Percentiles rank a stretch among this genome's conserved stretches.
Evolutionary conservation across 2,113 vertebrate genomes (phyloP).

Genomic region (Cryptoleucopteryx plumbea): DNA sequence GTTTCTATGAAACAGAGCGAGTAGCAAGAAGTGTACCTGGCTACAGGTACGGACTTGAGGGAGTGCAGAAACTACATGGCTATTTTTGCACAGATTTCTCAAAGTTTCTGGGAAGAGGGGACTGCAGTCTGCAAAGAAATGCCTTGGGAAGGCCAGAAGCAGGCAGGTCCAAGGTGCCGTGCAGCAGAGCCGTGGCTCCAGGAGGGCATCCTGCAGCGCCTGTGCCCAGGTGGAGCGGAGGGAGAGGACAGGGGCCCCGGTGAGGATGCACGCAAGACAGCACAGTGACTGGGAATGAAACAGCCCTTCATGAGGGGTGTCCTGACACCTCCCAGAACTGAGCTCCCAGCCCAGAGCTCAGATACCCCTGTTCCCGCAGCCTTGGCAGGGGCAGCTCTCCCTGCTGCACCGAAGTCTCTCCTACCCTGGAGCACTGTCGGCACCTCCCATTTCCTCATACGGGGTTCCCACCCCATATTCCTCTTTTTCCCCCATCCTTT

Average conservation of each 20-base stretch:
- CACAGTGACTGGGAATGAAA: not conserved
- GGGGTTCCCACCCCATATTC: not conserved
- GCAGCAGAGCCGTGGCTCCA: not conserved
- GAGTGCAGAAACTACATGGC: not conserved
- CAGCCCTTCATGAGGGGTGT: not conserved
- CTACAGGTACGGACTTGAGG: not conserved
- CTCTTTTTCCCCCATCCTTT: not conserved
- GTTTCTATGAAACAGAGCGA: not conserved
- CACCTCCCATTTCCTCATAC: not conserved
- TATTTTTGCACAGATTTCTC: not conserved
- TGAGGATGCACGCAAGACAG: fast-evolving
- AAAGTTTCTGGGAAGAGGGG: not conserved
- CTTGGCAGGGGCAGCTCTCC: fast-evolving
- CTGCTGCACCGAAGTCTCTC: not conserved
- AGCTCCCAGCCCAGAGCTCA: not conserved
- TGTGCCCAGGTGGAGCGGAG: fast-evolving
- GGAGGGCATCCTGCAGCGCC: not conserved
- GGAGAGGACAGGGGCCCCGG: fast-evolving
- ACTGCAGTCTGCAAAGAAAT: not conserved
- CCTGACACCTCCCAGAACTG: not conserved
- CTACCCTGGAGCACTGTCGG: not conserved
- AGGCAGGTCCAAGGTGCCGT: not conserved
- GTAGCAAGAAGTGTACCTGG: not conserved
- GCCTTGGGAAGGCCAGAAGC: not conserved
- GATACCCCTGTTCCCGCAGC: not conserved